Base-by-base conservation (phyloP, 2,888 invertebrate species). In the Drosophila meridionalis region DNA sequence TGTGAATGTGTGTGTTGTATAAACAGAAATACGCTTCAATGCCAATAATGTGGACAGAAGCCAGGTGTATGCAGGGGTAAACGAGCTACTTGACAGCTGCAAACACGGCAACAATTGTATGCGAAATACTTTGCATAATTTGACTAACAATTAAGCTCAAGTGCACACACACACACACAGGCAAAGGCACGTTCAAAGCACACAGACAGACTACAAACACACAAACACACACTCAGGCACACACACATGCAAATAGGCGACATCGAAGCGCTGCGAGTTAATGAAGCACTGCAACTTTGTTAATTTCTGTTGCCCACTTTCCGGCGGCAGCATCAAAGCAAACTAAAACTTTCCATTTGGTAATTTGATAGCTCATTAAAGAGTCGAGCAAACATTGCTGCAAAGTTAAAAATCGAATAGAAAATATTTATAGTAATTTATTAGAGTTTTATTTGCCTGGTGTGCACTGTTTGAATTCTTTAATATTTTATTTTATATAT, bases 131-230 rank as follows among this genome's bases (percentile, higher is more conserved):
- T 83, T 78, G 82, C 78, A 83, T 83, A 87, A 87, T 87, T 85
- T 83, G 77, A 75, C 73, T 76, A 85, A 83, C 85, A 89, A 89
- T 89, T 89, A 77, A 80, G 83, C 76, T 69, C 62, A 64, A 73
- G 73, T 68, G 70, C 56, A 76, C 73, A 77, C 62, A 73, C 69
- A 77, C 62, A 75, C 70, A 74, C 62, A 71, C 69, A 77, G 47
- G 38, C 45, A 30, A 47, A 38, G 50, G 50, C 47, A 65, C 42
- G 50, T 55, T 58, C 59, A 28, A 48, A 59, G 36, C 32, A 36
- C 38, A 63, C 8, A 43, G 12, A 73, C 34, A 60, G 34, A 59
- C 58, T 14, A 26, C 14, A 73, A 55, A 60, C 30, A 59, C 55
- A 60, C 48, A 62, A 47, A 64, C 48, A 59, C 26, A 14, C 32